Percentiles rank a stretch among this genome's conserved stretches.
Conservation (phyloP, 2,113 vertebrate genomes). For the Setophaga petechia region DNA sequence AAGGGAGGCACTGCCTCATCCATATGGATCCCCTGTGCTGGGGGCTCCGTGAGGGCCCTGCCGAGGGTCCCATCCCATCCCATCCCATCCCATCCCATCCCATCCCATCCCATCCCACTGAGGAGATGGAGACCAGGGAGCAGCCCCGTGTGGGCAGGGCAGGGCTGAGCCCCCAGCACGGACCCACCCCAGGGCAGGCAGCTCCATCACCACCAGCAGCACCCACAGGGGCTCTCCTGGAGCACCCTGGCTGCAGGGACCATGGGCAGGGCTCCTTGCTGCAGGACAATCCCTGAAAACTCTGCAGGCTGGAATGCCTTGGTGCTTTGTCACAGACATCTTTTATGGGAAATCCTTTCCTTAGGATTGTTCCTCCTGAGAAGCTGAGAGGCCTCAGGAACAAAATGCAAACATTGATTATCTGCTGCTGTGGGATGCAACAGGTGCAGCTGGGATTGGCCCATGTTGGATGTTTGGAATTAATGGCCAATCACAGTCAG, state of each 20-base stretch:
- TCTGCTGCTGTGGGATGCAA: too few species aligned
- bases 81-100: too few species aligned
- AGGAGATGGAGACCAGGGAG: neutral
- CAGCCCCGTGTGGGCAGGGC: rapidly evolving
- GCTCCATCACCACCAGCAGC: too few species aligned
- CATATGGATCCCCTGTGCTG: neutral
- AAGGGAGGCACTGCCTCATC: neutral
- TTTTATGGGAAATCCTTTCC: too few species aligned
- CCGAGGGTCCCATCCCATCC: neutral
- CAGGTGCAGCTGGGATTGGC: too few species aligned
- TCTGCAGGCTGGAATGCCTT: rapidly evolving
- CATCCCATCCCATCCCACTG: too few species aligned
- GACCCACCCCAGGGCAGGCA: rapidly evolving
- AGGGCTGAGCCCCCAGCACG: neutral
- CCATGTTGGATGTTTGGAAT: too few species aligned
- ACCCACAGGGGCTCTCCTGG: rapidly evolving
- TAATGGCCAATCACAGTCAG: too few species aligned
- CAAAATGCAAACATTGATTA: too few species aligned
- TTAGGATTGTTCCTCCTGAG: too few species aligned
- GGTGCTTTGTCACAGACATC: too few species aligned
- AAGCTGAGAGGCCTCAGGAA: too few species aligned
- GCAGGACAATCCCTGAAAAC: rapidly evolving
- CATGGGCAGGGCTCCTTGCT: neutral
- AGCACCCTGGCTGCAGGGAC: neutral
- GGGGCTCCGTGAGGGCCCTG: rapidly evolving